These are phyloP conservation scores for Lasioglossum baleicum DNA, from an alignment of 1,140 invertebrate species.

Conservation along the genomic window DNA sequence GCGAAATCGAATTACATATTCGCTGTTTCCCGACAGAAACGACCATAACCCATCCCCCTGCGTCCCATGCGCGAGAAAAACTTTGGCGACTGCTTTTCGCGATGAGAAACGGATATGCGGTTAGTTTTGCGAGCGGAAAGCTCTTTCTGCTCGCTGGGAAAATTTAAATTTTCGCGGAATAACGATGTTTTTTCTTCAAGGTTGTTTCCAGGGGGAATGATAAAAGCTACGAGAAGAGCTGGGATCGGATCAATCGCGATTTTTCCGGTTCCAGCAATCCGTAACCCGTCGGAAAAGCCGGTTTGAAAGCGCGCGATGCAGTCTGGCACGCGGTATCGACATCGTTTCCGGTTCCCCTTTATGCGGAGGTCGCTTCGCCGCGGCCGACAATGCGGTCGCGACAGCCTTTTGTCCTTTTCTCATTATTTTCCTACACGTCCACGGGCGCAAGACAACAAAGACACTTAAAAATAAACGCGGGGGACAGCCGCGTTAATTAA, in stretches of 20 bases:
- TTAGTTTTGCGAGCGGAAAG: neutral
- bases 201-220: too few relatives aligned
- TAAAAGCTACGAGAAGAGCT: too few relatives aligned
- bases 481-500: constrained; percentile 27
- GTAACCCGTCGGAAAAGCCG: constrained; percentile 51
- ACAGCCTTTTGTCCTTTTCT: constrained; percentile 25
- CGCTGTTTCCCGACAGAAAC: constrained; percentile 5
- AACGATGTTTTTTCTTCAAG: too few relatives aligned
- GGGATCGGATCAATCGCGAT: constrained; percentile 42
- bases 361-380: constrained; percentile 21
- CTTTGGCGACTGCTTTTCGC: neutral
- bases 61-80: neutral
- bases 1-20: constrained; percentile 50
- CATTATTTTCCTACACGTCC: constrained; percentile 50
- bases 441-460: constrained; percentile 5
- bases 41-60: neutral
- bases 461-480: constrained; percentile 27
- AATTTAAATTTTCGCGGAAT: neutral
- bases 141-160: neutral
- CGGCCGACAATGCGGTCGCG: constrained; percentile 40
- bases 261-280: constrained; percentile 43
- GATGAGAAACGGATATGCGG: neutral
- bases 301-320: neutral
- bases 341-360: constrained; percentile 53
- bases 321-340: constrained; percentile 23